Base-by-base conservation (phyloP, 2,888 invertebrate genomes). In the Laothoe populi region DNA sequence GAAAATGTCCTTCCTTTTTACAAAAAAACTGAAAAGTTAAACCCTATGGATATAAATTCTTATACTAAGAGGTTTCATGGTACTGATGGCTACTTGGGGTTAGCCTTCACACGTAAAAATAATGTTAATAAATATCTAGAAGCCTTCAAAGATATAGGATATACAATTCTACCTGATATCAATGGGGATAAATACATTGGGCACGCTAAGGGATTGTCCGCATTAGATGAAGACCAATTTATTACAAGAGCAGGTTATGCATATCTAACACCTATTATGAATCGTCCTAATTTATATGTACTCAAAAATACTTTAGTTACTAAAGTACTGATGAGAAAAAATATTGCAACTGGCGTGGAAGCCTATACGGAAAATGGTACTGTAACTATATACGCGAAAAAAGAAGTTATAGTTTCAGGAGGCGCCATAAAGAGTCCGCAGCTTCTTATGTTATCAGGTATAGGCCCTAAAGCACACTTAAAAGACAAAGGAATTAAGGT, bases 61-160 rank as follows among this genome's bases (percentile, higher is more conserved):
- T 74, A 76, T 7, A 44, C 61, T 1, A 62, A 64, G 35, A 69
- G 61, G 21, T 75, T 66, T 57, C 76, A 77, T 26, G 77, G 79
- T 0, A 71, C 66, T 0, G 42, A 69, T 7, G 82, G 79, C 0
- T 68, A 67, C 5, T 21, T 81, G 1, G 69, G 70, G 44, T 53
- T 71, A 48, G 70, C 53, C 23, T 86, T 92, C 63, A 70, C 72
- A 31, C 44, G 63, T 13, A 61, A 45, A 16, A 62, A 26, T 40
- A 64, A 11, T 24, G 69, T 61, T 26, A 26, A 69, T 4, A 65
- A 64, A 0, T 80, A 77, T 60, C 70, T 81, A 63, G 73, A 78
- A 62, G 89, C 84, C 0, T 86, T 87, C 5, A 66, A 71, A 61
- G 87, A 93, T 69, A 67, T 85, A 62, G 92, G 91, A 0, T 78